Evolutionary conservation across 1,140 invertebrate species (phyloP).

Genomic region (Brachionus koreanus): DNA sequence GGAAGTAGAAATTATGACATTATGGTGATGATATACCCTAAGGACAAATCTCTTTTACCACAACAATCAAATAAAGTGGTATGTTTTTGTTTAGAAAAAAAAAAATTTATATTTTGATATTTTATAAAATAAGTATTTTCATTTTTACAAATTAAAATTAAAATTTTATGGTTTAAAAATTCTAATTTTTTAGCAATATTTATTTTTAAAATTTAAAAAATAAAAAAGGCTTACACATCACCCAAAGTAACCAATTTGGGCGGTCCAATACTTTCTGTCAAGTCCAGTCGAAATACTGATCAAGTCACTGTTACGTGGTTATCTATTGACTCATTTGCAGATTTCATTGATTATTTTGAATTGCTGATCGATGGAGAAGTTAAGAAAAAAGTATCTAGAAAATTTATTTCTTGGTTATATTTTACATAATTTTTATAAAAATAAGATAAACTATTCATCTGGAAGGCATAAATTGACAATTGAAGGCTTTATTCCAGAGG

Average conservation of each 20-base stretch:
- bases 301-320: conserved; percentile 54
- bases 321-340: conserved; percentile 50
- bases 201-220: neutral
- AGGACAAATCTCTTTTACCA: conserved; percentile 48
- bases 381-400: conserved; percentile 51
- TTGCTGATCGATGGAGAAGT: conserved; percentile 53
- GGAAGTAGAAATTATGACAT: conserved; percentile 54
- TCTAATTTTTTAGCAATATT: neutral
- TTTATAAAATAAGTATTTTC: no score
- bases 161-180: no score
- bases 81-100: neutral
- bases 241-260: conserved; percentile 49
- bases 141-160: no score
- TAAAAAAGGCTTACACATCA: conserved; percentile 46
- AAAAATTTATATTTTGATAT: neutral
- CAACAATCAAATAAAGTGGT: conserved; percentile 55
- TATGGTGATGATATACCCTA: conserved; percentile 51
- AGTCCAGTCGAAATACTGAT: conserved; percentile 50
- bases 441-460: conserved; percentile 51
- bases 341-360: conserved; percentile 52
- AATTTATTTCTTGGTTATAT: conserved; percentile 45
- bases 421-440: conserved; percentile 46
- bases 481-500: conserved; percentile 52
- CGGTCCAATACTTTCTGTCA: conserved; percentile 56
- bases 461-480: conserved; percentile 56